These are phyloP conservation scores for Drosophila repletoides DNA, from an alignment of 1,140 invertebrate species.

Conservation along the genomic window DNA sequence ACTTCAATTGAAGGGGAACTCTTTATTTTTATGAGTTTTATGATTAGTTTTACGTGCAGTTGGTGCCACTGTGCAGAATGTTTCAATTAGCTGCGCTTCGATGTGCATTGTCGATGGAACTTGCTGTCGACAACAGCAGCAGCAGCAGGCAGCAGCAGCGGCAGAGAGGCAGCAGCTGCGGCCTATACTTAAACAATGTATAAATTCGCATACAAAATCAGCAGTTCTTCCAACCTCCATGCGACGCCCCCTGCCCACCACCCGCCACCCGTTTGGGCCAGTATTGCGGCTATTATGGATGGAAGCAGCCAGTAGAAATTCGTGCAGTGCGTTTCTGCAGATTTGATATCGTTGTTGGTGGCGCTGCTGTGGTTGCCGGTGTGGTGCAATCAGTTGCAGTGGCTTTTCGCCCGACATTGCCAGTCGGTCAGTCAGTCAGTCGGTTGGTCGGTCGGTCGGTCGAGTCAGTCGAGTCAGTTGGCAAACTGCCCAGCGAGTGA, in stretches of 20 bases:
- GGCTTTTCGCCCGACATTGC: constrained; percentile 71
- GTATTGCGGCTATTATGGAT: constrained; percentile 48
- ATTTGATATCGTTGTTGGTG: constrained; percentile 40
- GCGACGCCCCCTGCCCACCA: neutral
- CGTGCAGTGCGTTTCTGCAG: constrained; percentile 34
- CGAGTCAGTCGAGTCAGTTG: constrained; percentile 49
- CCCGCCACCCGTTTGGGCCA: constrained; percentile 7
- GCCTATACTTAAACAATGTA: constrained; percentile 78
- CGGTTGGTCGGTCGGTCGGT: constrained; percentile 47
- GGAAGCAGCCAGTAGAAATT: constrained; percentile 19
- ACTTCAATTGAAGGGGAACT: no score
- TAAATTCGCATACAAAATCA: constrained; percentile 77
- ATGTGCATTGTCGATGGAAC: constrained; percentile 70
- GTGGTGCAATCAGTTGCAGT: constrained; percentile 78
- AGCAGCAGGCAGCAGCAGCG: neutral
- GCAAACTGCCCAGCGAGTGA: constrained; percentile 55
- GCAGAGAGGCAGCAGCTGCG: constrained; percentile 44
- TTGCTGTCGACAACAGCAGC: constrained; percentile 62
- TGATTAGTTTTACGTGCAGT: no score
- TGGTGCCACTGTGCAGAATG: constrained; percentile 56
- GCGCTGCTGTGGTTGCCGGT: constrained; percentile 61
- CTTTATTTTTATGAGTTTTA: no score
- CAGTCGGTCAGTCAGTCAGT: constrained; percentile 41
- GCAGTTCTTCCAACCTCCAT: no score
- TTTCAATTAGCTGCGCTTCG: constrained; percentile 79